Percentiles rank a stretch among this genome's conserved stretches.
These are phyloP conservation scores for Teleogryllus occipitalis DNA, from an alignment of 1,140 invertebrate species.

Conservation along the genomic window DNA sequence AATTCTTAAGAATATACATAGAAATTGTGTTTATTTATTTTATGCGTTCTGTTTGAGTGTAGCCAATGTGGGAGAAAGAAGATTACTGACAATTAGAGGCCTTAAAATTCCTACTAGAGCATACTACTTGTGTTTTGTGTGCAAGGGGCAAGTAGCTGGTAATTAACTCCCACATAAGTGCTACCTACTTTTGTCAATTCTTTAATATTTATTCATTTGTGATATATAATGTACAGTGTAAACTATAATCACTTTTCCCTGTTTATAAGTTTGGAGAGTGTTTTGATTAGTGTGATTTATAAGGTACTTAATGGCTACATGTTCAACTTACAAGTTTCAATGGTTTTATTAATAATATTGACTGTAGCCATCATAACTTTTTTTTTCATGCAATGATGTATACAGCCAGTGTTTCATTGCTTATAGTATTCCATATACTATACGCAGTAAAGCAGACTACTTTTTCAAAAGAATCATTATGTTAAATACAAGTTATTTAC, in stretches of 20 bases:
- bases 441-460: neutral
- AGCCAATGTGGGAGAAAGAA: neutral
- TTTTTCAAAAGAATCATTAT: neutral
- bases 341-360: neutral
- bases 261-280: neutral
- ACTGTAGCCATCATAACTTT: neutral
- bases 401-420: neutral
- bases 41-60: neutral
- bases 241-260: neutral
- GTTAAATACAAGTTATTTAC: neutral
- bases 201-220: neutral
- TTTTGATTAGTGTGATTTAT: neutral
- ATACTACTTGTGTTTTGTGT: neutral
- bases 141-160: neutral
- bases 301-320: neutral
- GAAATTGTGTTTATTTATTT: neutral
- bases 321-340: neutral
- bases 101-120: neutral
- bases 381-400: neutral
- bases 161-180: neutral
- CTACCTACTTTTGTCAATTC: neutral
- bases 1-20: neutral
- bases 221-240: neutral
- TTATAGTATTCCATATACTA: neutral
- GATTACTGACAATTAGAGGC: neutral